Percentiles rank a stretch among this genome's conserved stretches.
These are phyloP conservation scores for Glandiceps talaboti DNA, from an alignment of 53 echinoderm and acorn worm genomes.

Conservation along the genomic window DNA sequence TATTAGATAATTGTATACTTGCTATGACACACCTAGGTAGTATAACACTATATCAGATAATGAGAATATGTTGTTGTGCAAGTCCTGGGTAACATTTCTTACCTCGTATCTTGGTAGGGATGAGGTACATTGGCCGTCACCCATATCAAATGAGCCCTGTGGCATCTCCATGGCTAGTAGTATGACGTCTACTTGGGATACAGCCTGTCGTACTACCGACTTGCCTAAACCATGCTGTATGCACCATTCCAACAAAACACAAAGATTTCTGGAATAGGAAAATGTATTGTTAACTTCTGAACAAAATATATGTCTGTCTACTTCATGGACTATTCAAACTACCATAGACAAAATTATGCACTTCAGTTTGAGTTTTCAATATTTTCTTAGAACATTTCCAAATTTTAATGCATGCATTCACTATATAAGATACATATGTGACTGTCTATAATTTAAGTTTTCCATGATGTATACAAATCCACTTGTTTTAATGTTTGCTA, in stretches of 20 bases:
- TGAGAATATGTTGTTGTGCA: too few relatives aligned
- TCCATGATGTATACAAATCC: too few relatives aligned
- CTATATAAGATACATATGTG: too few relatives aligned
- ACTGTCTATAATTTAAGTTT: too few relatives aligned
- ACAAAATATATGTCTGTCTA: conserved; percentile 14
- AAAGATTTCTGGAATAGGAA: conserved; percentile 33
- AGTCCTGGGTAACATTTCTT: background rate
- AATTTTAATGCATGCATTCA: too few relatives aligned
- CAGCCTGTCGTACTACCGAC: background rate
- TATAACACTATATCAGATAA: too few relatives aligned
- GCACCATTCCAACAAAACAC: conserved; percentile 33
- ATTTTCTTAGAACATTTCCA: too few relatives aligned
- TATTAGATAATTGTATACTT: too few relatives aligned
- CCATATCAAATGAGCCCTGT: background rate
- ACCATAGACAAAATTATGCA: too few relatives aligned
- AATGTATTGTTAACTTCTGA: conserved; percentile 12
- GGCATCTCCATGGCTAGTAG: background rate
- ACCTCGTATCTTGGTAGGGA: background rate
- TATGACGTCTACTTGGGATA: background rate
- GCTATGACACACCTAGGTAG: too few relatives aligned
- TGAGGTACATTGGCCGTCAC: background rate
- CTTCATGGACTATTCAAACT: conserved; percentile 13
- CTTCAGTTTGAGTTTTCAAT: too few relatives aligned
- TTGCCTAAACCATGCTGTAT: background rate
- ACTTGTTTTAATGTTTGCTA: too few relatives aligned